Base-by-base conservation (phyloP, 2,113 vertebrate species). In the Centropus bengalensis region DNA sequence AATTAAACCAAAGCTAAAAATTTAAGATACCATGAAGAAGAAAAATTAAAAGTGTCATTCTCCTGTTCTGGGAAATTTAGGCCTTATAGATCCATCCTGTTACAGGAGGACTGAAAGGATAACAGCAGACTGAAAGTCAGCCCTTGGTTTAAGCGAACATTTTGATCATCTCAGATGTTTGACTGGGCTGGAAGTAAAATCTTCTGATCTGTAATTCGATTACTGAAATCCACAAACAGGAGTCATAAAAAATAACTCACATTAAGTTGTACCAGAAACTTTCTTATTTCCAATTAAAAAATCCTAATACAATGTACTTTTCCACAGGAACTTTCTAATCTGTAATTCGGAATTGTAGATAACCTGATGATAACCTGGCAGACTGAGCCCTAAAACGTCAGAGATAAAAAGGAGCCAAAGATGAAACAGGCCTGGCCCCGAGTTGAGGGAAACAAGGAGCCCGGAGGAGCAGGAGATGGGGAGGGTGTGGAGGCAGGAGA, bases 321-420 rank as follows among this genome's bases (percentile, higher is more conserved):
- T 67, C 64, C 38, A 42, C 3, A 70, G 11, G 11, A 74, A 51
- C 55, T 10, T 9, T 45, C 33, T 51, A 36, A 52, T 36, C 24
- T 8, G 12, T 22, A 45, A 15, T 13, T 15, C 78, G 5, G 11
- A n/a, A 42, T 28, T 62, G 16, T 40, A 77, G 30, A 49, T 8
- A 80, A 58, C 5, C 14, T 1, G 1, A 38, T 16, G 26, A 69
- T 40, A 69, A 24, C 9, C 36, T 30, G 63, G 32, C 63, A 9
- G 6, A 7, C 17, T 5, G 3, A 42, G 8, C 22, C 42, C 14
- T 32, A 0, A 5, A 13, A 13, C 0, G 2, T 3, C 0, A 17
- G 54, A 11, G 40, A 6, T 2, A 7, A 33, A n/a, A 33, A 62
- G 32, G 32, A 60, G 67, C 15, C 4, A 1, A 5, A 10, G 30